Evolutionary conservation across 2,888 invertebrate genomes (phyloP).

Genomic region (Mythimna vitellina): DNA sequence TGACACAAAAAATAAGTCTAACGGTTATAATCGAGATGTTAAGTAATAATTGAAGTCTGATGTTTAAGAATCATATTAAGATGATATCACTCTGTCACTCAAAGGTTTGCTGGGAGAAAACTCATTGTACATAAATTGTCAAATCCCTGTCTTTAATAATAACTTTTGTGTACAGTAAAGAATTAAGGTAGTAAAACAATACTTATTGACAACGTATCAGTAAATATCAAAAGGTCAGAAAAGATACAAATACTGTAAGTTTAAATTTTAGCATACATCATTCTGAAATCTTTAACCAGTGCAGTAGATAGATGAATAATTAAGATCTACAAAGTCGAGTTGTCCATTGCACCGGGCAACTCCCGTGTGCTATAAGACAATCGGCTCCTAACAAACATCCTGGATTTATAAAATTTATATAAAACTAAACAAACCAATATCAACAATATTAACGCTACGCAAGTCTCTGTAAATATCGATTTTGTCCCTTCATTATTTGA

Average conservation of each 20-base stretch:
- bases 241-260: background rate
- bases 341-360: conserved; percentile 71
- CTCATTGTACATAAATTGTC: no score
- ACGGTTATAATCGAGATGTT: background rate
- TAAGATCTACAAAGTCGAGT: conserved; percentile 66
- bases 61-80: no score
- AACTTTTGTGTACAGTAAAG: no score
- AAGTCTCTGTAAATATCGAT: conserved; percentile 66
- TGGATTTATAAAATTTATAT: conserved; percentile 71
- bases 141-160: no score
- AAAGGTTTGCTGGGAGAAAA: no score
- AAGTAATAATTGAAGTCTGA: no score
- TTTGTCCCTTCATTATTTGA: conserved; percentile 49
- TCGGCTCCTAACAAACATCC: conserved; percentile 63
- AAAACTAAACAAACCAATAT: conserved; percentile 70
- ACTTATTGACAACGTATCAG: no score
- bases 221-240: no score
- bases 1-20: background rate
- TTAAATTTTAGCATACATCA: background rate
- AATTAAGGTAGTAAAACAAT: background rate
- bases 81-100: no score
- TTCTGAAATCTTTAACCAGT: background rate
- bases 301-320: background rate
- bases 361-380: conserved; percentile 71
- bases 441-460: conserved; percentile 70